phyloP scores from a whole-genome alignment of 23 tunicate genomes.

The Styela clava region DNA sequence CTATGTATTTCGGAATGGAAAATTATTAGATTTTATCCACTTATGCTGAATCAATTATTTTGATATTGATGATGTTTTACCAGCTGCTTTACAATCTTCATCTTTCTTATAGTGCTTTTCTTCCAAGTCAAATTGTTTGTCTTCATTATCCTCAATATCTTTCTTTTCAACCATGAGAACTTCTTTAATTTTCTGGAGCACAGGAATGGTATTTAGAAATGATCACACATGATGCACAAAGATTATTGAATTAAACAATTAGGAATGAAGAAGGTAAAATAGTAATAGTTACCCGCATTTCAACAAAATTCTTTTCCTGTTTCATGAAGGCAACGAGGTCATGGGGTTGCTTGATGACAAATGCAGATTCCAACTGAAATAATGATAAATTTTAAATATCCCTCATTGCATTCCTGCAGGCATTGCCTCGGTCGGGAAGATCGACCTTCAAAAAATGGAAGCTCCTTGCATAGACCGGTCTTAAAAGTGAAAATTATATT shows the following conservation, averaged over 20 bases:
- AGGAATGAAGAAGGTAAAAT: too few species aligned
- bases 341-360: slow-evolving; percentile 87
- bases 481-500: too few species aligned
- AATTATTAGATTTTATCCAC: too few species aligned
- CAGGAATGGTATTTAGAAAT: background rate
- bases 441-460: too few species aligned
- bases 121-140: slow-evolving; percentile 79
- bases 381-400: background rate
- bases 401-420: background rate
- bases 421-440: too few species aligned
- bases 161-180: slow-evolving; percentile 48
- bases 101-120: slow-evolving; percentile 64
- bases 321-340: slow-evolving; percentile 75
- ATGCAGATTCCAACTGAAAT: slow-evolving; percentile 87
- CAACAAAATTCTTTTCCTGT: slow-evolving; percentile 49
- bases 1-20: too few species aligned
- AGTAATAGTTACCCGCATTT: slow-evolving; percentile 68
- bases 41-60: too few species aligned
- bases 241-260: background rate
- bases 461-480: too few species aligned
- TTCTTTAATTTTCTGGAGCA: slow-evolving; percentile 38
- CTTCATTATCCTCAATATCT: slow-evolving; percentile 85
- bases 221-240: background rate
- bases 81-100: slow-evolving; percentile 79
- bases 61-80: too few species aligned